Conservation (phyloP, 2,113 vertebrate species). For the Sebastes fasciatus region DNA sequence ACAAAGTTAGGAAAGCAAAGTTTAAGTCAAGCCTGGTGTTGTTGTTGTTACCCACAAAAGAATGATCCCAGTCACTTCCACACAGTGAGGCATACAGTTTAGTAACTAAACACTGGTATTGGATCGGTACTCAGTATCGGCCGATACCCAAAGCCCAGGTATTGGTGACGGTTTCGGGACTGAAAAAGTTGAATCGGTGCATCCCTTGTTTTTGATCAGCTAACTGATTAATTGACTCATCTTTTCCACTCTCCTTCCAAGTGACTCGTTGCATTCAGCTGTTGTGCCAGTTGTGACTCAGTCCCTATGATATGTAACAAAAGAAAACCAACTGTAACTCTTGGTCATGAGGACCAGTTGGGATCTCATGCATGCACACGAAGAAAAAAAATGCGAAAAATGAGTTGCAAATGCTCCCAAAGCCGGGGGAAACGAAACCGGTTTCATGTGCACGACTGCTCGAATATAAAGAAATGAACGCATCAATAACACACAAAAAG, state of each 20-base stretch:
- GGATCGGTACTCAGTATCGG: too few species aligned
- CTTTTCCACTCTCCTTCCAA: conserved; percentile 19
- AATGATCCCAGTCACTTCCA: too few species aligned
- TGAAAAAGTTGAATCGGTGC: too few species aligned
- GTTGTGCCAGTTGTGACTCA: conserved; percentile 35
- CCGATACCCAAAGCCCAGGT: too few species aligned
- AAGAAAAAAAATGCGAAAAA: conserved; percentile 4
- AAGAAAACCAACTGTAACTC: conserved; percentile 53
- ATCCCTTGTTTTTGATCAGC: conserved; percentile 13
- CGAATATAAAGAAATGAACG: conserved; percentile 64
- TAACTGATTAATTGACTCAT: conserved; percentile 34
- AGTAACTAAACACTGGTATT: too few species aligned
- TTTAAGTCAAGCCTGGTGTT: too few species aligned
- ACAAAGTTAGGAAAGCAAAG: too few species aligned
- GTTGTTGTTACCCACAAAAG: too few species aligned
- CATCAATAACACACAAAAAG: conserved; percentile 69
- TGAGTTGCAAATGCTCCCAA: conserved; percentile 48
- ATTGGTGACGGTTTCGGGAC: too few species aligned
- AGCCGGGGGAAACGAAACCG: conserved; percentile 10
- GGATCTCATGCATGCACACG: conserved; percentile 12
- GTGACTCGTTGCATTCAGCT: conserved; percentile 64
- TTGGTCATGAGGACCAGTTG: conserved; percentile 27
- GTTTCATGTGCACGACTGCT: conserved; percentile 45
- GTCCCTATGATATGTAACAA: conserved; percentile 31
- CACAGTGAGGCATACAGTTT: too few species aligned